Evolutionary conservation across 2,888 invertebrate genomes (phyloP).

Genomic region (Geotrupes spiniger): DNA sequence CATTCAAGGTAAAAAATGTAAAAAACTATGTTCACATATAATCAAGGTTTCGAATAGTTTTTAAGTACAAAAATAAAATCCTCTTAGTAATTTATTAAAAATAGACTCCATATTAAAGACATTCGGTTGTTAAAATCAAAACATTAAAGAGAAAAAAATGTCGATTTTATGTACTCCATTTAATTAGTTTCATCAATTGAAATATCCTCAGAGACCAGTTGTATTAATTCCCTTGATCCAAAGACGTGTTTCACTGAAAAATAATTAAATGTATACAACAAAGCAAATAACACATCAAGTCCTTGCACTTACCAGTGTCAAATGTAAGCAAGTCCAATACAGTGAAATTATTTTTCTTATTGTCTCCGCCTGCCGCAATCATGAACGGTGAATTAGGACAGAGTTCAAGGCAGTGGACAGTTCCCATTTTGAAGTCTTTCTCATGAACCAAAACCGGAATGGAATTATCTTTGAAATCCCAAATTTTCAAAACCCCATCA

Average conservation of each 20-base stretch:
- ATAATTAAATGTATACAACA: slow-evolving; percentile 13
- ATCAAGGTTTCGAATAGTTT: too few species aligned
- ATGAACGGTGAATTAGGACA: slow-evolving; percentile 81
- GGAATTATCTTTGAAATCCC: slow-evolving; percentile 60
- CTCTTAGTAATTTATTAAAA: too few species aligned
- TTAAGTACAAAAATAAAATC: too few species aligned
- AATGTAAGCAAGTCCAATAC: slow-evolving; percentile 62
- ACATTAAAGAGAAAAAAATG: too few species aligned
- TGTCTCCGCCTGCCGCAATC: slow-evolving; percentile 83
- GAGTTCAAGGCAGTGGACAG: slow-evolving; percentile 67
- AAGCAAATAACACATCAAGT: background rate
- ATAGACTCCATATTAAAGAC: too few species aligned
- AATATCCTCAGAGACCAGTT: slow-evolving; percentile 35
- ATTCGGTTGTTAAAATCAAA: too few species aligned
- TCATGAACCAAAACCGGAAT: slow-evolving; percentile 48
- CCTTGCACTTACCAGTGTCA: slow-evolving; percentile 54
- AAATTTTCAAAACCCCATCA: slow-evolving; percentile 81
- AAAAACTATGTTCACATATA: too few species aligned
- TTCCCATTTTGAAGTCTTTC: slow-evolving; percentile 66
- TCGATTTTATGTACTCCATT: background rate
- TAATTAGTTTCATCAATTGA: slow-evolving; percentile 28
- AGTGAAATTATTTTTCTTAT: slow-evolving; percentile 71
- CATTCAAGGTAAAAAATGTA: too few species aligned
- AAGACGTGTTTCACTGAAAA: slow-evolving; percentile 54
- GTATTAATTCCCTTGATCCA: slow-evolving; percentile 48